Evolutionary conservation across 2,113 vertebrate genomes (phyloP).

Genomic region (Sinocyclocheilus maitianheensis): DNA sequence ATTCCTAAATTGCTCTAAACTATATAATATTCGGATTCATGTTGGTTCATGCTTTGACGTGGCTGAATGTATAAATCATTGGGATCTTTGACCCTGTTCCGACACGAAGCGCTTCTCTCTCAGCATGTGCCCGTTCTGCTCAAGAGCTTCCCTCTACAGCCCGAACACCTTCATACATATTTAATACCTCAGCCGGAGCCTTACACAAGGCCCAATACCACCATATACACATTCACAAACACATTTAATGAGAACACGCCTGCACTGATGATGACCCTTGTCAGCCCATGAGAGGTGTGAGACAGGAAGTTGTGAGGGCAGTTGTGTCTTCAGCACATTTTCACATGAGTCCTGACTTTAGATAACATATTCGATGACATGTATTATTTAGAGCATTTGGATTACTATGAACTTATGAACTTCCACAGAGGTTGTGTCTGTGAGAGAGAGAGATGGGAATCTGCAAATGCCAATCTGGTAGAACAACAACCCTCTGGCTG

Average conservation of each 20-base stretch:
- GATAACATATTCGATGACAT: not conserved
- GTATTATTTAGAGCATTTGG: constrained; percentile 27
- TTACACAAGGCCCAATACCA: not conserved
- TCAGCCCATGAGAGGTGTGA: not conserved
- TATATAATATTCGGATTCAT: not conserved
- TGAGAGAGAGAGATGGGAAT: not conserved
- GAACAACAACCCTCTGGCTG: not conserved
- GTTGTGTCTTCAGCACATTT: constrained; percentile 23
- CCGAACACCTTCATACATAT: constrained; percentile 44
- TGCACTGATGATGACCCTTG: constrained; percentile 23
- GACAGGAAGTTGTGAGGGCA: not conserved
- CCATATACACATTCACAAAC: constrained; percentile 33
- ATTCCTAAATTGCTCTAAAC: constrained; percentile 20
- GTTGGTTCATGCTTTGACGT: not conserved
- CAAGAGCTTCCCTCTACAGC: constrained; percentile 13
- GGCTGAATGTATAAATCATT: constrained; percentile 23
- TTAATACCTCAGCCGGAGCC: constrained; percentile 26
- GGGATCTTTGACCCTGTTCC: constrained; percentile 38
- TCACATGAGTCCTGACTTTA: not conserved
- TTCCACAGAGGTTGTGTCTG: not conserved
- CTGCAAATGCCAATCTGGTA: not conserved
- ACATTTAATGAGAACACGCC: constrained; percentile 32
- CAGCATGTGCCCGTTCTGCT: constrained; percentile 18
- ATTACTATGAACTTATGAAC: constrained; percentile 34
- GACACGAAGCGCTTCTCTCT: constrained; percentile 10